Conservation (phyloP, 2,888 invertebrate genomes). For the Aporophyla nigra region DNA sequence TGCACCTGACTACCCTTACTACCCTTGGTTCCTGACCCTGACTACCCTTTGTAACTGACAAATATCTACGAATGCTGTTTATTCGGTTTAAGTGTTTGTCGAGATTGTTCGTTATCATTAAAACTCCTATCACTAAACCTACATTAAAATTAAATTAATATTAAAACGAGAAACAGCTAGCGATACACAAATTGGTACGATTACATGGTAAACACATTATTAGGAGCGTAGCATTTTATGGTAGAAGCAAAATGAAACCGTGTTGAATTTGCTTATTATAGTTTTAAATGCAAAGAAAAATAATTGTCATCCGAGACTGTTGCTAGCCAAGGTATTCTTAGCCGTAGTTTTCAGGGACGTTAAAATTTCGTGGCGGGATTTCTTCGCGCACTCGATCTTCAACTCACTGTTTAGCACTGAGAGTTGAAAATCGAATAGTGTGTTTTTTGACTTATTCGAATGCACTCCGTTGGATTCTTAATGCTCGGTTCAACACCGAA, state of each 20-base stretch:
- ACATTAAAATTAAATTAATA: slow-evolving; percentile 6
- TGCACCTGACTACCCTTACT: too few relatives aligned
- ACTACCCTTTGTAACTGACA: too few relatives aligned
- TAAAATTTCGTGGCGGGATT: too few relatives aligned
- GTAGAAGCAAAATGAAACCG: neutral
- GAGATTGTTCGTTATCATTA: neutral
- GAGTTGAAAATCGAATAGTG: too few relatives aligned
- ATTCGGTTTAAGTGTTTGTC: neutral
- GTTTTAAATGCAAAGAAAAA: neutral
- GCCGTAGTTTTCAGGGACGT: too few relatives aligned
- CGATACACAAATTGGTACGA: slow-evolving; percentile 13
- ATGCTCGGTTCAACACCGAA: too few relatives aligned
- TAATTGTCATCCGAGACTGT: neutral
- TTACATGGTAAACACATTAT: neutral
- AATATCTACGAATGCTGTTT: too few relatives aligned
- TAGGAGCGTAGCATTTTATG: neutral
- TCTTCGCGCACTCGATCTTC: neutral
- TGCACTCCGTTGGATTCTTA: too few relatives aligned
- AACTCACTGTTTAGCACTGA: too few relatives aligned
- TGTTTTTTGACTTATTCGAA: too few relatives aligned
- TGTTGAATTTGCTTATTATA: slow-evolving; percentile 15
- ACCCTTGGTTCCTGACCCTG: too few relatives aligned
- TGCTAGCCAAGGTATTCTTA: neutral
- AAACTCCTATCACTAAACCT: too few relatives aligned
- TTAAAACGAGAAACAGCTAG: neutral